These are phyloP conservation scores for Atrina japonica DNA, from an alignment of 2,888 invertebrate genomes.

Conservation along the genomic window DNA sequence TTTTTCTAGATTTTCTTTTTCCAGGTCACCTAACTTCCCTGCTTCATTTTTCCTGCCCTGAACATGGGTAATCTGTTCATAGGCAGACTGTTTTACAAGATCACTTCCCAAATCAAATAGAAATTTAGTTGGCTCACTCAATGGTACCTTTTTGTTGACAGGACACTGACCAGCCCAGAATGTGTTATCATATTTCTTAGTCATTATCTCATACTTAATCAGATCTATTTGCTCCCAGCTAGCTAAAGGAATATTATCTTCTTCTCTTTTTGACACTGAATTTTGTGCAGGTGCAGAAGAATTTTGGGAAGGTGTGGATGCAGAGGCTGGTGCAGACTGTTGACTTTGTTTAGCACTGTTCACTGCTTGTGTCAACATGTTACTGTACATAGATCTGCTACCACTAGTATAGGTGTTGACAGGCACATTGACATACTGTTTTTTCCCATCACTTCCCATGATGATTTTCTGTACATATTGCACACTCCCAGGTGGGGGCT, in stretches of 20 bases:
- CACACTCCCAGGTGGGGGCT: neutral
- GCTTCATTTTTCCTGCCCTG: conserved; percentile 87
- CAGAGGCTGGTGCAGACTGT: neutral
- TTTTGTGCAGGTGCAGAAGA: too few species aligned
- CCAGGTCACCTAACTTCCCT: conserved; percentile 83
- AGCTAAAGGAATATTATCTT: conserved; percentile 55
- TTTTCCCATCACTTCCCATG: conserved; percentile 11
- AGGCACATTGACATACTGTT: conserved; percentile 20
- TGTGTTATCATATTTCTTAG: conserved; percentile 64
- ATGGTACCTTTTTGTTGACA: conserved; percentile 57
- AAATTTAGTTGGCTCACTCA: conserved; percentile 86
- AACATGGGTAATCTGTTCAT: conserved; percentile 93
- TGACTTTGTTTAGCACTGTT: conserved; percentile 13
- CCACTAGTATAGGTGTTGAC: neutral
- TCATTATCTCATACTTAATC: conserved; percentile 67
- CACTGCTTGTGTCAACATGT: conserved; percentile 1
- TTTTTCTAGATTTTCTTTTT: conserved; percentile 84
- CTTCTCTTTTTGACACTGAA: neutral
- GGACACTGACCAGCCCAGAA: conserved; percentile 61
- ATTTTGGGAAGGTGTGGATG: conserved; percentile 3
- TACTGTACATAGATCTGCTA: neutral
- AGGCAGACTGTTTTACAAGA: conserved; percentile 95
- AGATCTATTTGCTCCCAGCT: conserved; percentile 69
- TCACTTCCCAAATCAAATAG: conserved; percentile 95
- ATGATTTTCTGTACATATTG: conserved; percentile 25